phyloP scores from a whole-genome alignment of 2,113 vertebrate species.

The Galeopterus variegatus region DNA sequence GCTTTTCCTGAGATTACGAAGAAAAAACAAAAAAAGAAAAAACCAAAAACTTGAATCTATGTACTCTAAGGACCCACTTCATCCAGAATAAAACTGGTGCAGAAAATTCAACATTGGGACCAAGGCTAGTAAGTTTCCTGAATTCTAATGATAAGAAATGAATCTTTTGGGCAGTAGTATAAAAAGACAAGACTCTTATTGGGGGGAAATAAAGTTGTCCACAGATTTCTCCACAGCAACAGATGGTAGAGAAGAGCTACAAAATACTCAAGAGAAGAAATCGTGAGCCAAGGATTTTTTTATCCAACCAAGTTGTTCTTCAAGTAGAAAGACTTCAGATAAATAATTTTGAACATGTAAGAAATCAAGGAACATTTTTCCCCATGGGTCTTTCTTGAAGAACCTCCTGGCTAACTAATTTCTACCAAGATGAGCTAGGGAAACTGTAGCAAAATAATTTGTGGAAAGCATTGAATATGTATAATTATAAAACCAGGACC shows the following conservation, averaged over 20 bases:
- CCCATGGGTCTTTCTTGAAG: background rate
- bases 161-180: background rate
- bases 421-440: background rate
- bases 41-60: background rate
- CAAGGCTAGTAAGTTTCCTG: background rate
- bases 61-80: background rate
- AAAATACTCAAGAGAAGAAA: slow-evolving; percentile 40
- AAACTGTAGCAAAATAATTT: slow-evolving; percentile 50
- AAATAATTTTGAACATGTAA: slow-evolving; percentile 52
- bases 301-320: slow-evolving; percentile 55
- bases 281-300: background rate
- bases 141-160: slow-evolving; percentile 34
- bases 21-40: background rate
- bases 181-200: slow-evolving; percentile 6
- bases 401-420: slow-evolving; percentile 50
- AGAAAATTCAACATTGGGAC: slow-evolving; percentile 6
- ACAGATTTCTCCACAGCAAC: slow-evolving; percentile 28
- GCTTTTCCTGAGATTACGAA: background rate
- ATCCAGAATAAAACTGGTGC: background rate
- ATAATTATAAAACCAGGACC: background rate
- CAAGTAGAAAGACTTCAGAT: slow-evolving; percentile 14
- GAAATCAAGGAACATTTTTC: background rate
- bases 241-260: slow-evolving; percentile 28
- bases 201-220: background rate
- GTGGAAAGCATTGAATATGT: background rate